Conservation (phyloP, 2,113 vertebrate species). For the Prunella fulvescens region DNA sequence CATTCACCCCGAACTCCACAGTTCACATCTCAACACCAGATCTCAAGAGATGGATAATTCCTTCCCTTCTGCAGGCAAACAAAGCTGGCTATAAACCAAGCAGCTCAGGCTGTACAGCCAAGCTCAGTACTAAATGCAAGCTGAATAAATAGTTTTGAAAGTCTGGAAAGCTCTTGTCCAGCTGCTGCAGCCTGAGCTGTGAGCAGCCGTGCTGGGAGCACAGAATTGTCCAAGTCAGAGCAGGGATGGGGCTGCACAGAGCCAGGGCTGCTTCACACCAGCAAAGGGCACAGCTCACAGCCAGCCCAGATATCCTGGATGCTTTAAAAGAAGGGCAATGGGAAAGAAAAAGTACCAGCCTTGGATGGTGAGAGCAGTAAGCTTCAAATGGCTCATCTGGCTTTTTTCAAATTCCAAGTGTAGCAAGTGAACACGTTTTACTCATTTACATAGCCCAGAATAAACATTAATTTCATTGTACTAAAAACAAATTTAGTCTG, state of each 20-base stretch:
- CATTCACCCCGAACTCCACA: constrained; percentile 1
- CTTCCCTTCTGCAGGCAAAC: not conserved
- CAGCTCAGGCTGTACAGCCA: not conserved
- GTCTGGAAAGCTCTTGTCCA: not conserved
- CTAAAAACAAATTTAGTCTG: not conserved
- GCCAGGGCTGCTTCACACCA: not conserved
- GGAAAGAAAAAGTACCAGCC: not conserved
- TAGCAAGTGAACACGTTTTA: not conserved
- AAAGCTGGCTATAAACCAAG: not conserved
- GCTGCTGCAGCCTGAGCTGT: not conserved
- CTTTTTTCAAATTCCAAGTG: not conserved
- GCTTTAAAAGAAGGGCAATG: not conserved
- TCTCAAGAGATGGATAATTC: not conserved
- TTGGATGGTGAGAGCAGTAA: not conserved
- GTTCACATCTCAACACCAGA: constrained; percentile 9
- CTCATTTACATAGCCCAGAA: not conserved
- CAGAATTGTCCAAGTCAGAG: not conserved
- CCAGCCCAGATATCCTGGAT: not conserved
- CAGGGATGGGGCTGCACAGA: not conserved
- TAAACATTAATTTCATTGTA: not conserved
- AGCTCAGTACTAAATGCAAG: not conserved
- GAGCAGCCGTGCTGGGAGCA: not conserved
- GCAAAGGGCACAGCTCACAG: not conserved
- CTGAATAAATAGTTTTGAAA: not conserved
- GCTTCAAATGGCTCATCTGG: not conserved